Percentiles rank a stretch among this genome's conserved stretches.
phyloP scores from a whole-genome alignment of 2,888 invertebrate genomes.

The Rhorus exstirpatorius region DNA sequence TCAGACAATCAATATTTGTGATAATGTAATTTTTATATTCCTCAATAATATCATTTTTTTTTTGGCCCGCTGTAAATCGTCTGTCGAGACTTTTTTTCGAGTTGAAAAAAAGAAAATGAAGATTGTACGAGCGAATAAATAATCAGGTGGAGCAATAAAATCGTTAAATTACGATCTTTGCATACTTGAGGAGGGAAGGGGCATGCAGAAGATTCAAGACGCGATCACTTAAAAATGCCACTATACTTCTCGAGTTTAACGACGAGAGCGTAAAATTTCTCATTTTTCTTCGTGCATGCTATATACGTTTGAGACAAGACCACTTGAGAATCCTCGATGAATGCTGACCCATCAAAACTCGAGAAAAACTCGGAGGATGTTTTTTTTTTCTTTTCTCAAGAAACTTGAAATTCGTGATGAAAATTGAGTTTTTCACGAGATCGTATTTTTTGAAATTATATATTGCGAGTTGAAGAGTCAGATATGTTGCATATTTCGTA shows the following conservation, averaged over 20 bases:
- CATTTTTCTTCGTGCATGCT: neutral
- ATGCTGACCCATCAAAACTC: constrained; percentile 11
- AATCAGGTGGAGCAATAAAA: constrained; percentile 54
- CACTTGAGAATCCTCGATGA: constrained; percentile 53
- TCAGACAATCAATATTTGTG: neutral
- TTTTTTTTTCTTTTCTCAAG: constrained; percentile 10
- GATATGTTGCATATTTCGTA: no score
- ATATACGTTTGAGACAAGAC: neutral
- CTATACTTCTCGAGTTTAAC: constrained; percentile 47
- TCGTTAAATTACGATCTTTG: constrained; percentile 54
- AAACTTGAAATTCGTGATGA: constrained; percentile 2
- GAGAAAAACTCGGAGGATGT: constrained; percentile 12
- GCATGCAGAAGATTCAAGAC: constrained; percentile 18
- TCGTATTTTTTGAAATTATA: constrained; percentile 12
- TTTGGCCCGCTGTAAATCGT: neutral
- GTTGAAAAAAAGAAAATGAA: neutral
- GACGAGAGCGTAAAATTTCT: constrained; percentile 46
- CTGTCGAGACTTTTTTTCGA: neutral
- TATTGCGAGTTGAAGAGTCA: no score
- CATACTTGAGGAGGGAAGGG: neutral
- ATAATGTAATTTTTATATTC: neutral
- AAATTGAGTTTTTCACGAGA: constrained; percentile 11
- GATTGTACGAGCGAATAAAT: constrained; percentile 32
- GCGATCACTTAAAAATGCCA: constrained; percentile 12
- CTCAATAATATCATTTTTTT: neutral